Percentiles rank a stretch among this genome's conserved stretches.
These are phyloP conservation scores for Oligia strigilis DNA, from an alignment of 2,888 invertebrate species.

Conservation along the genomic window DNA sequence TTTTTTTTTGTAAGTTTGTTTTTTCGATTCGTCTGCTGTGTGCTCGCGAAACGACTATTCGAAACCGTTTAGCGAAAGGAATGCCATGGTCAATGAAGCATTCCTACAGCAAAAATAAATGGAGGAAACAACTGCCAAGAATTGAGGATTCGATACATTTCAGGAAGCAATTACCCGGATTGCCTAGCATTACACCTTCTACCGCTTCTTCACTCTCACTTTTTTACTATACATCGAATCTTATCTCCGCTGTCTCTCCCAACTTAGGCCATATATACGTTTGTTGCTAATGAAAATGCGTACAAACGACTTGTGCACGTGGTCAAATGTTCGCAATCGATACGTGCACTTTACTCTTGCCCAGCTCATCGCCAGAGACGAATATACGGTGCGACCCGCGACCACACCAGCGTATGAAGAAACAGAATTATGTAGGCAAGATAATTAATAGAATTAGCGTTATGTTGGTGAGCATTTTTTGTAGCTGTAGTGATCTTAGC, in stretches of 20 bases:
- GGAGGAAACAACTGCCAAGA: neutral
- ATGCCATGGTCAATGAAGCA: conserved; percentile 5
- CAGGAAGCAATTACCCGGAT: no score
- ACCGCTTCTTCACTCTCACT: no score
- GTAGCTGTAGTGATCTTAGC: neutral
- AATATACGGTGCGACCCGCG: conserved; percentile 29
- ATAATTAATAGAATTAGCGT: conserved; percentile 12
- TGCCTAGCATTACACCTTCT: neutral
- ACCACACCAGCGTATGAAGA: conserved; percentile 2
- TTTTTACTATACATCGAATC: neutral
- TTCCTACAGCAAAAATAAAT: conserved; percentile 1
- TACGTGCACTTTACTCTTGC: conserved; percentile 66
- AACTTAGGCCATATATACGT: conserved; percentile 51
- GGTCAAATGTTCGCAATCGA: conserved; percentile 69
- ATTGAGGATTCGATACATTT: neutral
- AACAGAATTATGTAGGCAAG: neutral
- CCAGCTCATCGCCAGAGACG: conserved; percentile 45
- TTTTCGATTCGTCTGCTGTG: neutral
- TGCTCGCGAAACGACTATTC: conserved; percentile 2
- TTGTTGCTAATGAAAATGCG: conserved; percentile 75
- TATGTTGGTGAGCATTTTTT: neutral
- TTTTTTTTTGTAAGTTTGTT: neutral
- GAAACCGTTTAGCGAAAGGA: neutral
- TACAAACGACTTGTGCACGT: conserved; percentile 69
- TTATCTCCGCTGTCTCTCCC: conserved; percentile 42